A percentile compares a stretch with the other conserved stretches of the same genome.
Conservation (phyloP, 2,113 vertebrate genomes). For the Meriones unguiculatus region DNA sequence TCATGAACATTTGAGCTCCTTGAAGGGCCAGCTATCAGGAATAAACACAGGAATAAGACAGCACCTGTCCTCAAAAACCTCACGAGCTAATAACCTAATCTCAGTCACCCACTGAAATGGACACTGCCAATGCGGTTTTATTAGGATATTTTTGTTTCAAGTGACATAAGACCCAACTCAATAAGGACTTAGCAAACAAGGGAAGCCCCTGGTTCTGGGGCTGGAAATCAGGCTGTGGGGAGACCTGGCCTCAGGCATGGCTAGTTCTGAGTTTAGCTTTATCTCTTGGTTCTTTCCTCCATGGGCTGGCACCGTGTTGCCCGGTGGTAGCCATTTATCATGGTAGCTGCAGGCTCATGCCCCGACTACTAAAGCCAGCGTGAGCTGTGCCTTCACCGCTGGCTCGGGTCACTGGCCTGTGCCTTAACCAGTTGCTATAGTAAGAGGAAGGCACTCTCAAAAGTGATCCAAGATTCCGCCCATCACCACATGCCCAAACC, state of each 20-base stretch:
- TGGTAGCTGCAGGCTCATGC: background rate
- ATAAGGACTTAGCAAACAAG: background rate
- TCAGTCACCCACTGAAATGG: background rate
- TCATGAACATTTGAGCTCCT: background rate
- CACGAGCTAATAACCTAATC: background rate
- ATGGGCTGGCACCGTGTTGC: background rate
- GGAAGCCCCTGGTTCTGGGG: background rate
- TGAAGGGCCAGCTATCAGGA: background rate
- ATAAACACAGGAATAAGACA: background rate
- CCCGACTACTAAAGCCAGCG: background rate
- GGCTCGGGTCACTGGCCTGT: background rate
- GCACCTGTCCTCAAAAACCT: background rate
- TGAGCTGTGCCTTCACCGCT: background rate
- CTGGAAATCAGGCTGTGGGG: no score
- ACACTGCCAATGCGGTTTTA: background rate
- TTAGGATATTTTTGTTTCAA: constrained; percentile 19
- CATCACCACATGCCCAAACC: background rate
- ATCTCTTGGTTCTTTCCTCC: background rate
- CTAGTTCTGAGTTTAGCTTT: background rate
- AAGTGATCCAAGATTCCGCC: background rate
- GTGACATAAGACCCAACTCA: background rate
- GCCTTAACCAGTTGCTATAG: background rate
- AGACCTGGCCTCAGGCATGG: background rate
- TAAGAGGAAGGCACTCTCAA: background rate
- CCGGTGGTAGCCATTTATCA: background rate